Evolutionary conservation across 2,888 invertebrate species (phyloP).

Genomic region (Invenusta paracnida): DNA sequence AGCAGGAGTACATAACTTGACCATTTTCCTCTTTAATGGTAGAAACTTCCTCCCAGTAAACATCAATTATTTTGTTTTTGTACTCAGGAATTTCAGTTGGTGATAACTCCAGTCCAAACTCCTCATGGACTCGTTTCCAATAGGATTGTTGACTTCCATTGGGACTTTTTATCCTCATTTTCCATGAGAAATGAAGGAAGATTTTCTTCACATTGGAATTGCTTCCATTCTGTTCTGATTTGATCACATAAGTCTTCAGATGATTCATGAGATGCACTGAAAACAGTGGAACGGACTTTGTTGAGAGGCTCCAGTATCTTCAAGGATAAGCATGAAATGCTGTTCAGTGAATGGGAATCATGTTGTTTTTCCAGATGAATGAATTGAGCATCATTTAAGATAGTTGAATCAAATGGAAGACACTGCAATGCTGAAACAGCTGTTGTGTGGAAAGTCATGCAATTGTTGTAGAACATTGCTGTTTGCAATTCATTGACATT

Average conservation of each 20-base stretch:
- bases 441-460: not conserved
- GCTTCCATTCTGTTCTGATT: constrained; percentile 28
- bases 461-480: not conserved
- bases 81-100: not conserved
- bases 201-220: constrained; percentile 32
- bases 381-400: not conserved
- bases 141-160: constrained; percentile 30
- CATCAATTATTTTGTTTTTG: constrained; percentile 8
- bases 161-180: constrained; percentile 11
- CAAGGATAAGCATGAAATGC: constrained; percentile 27
- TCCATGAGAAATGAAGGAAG: constrained; percentile 16
- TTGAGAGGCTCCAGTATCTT: constrained; percentile 30
- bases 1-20: not conserved
- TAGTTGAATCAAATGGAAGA: constrained; percentile 15
- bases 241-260: constrained; percentile 34
- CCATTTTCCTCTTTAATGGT: not conserved
- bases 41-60: constrained; percentile 14
- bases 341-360: constrained; percentile 1
- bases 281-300: constrained; percentile 21
- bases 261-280: constrained; percentile 23
- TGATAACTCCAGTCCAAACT: constrained; percentile 19
- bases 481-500: not conserved
- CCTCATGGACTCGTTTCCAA: constrained; percentile 31
- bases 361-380: constrained; percentile 20
- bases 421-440: not conserved